A percentile compares a stretch with the other conserved stretches of the same genome.
phyloP scores from a whole-genome alignment of 2,888 invertebrate species.

The Eupithecia pulchellata region DNA sequence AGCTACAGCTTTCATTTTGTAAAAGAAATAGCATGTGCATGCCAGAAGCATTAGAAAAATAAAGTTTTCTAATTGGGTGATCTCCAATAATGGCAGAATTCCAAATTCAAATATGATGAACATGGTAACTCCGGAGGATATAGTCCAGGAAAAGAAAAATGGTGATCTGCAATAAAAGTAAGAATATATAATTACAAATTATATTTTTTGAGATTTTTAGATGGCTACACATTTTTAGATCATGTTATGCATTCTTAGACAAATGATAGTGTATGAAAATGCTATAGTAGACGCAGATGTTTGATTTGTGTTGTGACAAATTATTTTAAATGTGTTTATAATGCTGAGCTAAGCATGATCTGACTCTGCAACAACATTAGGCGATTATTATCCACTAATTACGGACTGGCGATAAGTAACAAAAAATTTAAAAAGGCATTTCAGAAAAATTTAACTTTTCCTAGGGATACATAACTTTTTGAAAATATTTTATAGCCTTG shows the following conservation, averaged over 20 bases:
- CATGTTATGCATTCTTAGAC: too few species aligned
- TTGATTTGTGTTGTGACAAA: neutral
- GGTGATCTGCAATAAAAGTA: constrained; percentile 83
- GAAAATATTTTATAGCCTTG: too few species aligned
- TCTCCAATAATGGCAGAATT: constrained; percentile 90
- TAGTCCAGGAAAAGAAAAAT: constrained; percentile 91
- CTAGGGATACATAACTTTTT: too few species aligned
- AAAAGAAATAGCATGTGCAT: constrained; percentile 73
- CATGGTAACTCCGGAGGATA: constrained; percentile 88
- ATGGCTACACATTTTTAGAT: neutral
- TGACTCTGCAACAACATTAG: neutral
- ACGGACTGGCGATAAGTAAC: too few species aligned
- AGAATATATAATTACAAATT: neutral
- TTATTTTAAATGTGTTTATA: neutral
- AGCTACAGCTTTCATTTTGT: constrained; percentile 76
- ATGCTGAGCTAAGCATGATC: neutral
- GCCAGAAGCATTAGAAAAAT: constrained; percentile 66
- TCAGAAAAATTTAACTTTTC: too few species aligned
- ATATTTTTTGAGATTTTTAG: neutral
- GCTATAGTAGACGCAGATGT: neutral
- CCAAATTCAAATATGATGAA: constrained; percentile 89
- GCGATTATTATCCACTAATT: neutral
- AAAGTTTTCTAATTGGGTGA: constrained; percentile 82
- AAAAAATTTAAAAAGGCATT: too few species aligned
- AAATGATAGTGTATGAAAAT: too few species aligned